Percentiles rank a stretch among this genome's conserved stretches.
phyloP scores from a whole-genome alignment of 1,140 invertebrate genomes.

The Cotesia typhae region DNA sequence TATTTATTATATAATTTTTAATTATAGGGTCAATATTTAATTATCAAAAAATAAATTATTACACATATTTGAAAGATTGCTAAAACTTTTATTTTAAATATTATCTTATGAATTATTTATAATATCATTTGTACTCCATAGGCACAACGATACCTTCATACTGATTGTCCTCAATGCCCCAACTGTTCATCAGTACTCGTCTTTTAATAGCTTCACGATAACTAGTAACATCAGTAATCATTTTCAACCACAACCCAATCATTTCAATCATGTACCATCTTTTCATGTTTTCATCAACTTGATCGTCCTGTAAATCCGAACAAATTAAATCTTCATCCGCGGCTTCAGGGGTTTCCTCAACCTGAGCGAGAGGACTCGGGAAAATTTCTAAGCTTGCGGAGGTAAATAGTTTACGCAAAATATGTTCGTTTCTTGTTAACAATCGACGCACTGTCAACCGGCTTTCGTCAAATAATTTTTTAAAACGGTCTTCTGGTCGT shows the following conservation, averaged over 20 bases:
- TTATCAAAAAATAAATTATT: too few relatives aligned
- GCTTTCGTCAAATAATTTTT: slow-evolving; percentile 34
- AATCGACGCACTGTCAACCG: slow-evolving; percentile 35
- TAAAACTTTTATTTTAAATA: too few relatives aligned
- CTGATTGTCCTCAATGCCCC: slow-evolving; percentile 42
- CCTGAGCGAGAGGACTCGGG: slow-evolving; percentile 36
- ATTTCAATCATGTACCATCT: slow-evolving; percentile 46
- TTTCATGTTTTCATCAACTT: slow-evolving; percentile 42
- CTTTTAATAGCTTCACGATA: slow-evolving; percentile 41
- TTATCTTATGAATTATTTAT: too few relatives aligned
- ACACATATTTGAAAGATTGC: too few relatives aligned
- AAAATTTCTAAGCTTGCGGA: slow-evolving; percentile 39
- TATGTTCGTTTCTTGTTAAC: slow-evolving; percentile 37
- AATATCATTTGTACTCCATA: slow-evolving; percentile 43
- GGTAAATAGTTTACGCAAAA: slow-evolving; percentile 35
- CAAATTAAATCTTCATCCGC: slow-evolving; percentile 24
- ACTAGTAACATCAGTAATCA: slow-evolving; percentile 38
- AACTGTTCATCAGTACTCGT: slow-evolving; percentile 35
- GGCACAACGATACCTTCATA: slow-evolving; percentile 42
- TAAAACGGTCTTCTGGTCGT: slow-evolving; percentile 38
- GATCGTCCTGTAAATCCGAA: slow-evolving; percentile 15
- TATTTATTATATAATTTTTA: too few relatives aligned
- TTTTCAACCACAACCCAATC: slow-evolving; percentile 43
- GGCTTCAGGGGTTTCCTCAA: slow-evolving; percentile 19
- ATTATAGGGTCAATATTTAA: too few relatives aligned